Base-by-base conservation (phyloP, 2,888 invertebrate genomes). In the Drosophila anceps region DNA sequence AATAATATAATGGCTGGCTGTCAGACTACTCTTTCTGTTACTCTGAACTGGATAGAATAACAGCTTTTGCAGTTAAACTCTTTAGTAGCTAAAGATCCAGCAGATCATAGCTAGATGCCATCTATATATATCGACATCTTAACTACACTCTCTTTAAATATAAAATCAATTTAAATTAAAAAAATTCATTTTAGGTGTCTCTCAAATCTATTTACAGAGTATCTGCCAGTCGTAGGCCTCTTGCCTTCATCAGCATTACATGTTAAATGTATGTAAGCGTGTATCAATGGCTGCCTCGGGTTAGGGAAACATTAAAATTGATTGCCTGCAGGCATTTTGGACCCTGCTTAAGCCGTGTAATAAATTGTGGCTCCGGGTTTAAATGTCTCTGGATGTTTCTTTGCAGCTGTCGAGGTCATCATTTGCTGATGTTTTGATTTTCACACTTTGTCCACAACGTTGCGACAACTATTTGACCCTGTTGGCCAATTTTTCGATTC, bases 261-360 rank as follows among this genome's bases (percentile, higher is more conserved):
- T 20, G 59, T 4, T 44, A 43, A 46, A 18, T 68, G 18, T 73
- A 39, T 68, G 51, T 54, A 29, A 62, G 57, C 60, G 58, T 64
- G 67, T 67, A 70, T 76, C 67, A 67, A 73, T 74, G 57, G 60
- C 46, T 59, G 59, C 58, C 48, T 57, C 41, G 71, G 66, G 58
- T 74, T 51, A 33, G 63, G 68, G 73, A 29, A 61, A 75, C 88
- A 90, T 90, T 90, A 90, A 86, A 90, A 89, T 91, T 90, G 86
- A 90, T 91, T 81, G 78, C 84, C 69, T 24, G 31, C 55, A 64
- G 72, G 82, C 74, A 70, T 76, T 80, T 73, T 20, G 66, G 43
- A 44, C 62, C 37, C 53, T 46, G 71, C 44, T 41, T 57, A 50
- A 65, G 74, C 57, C 57, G 18, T 31, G 77, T 81, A 76, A 88